Conservation (phyloP, 1,140 invertebrate species). For the Drosophila punjabiensis region DNA sequence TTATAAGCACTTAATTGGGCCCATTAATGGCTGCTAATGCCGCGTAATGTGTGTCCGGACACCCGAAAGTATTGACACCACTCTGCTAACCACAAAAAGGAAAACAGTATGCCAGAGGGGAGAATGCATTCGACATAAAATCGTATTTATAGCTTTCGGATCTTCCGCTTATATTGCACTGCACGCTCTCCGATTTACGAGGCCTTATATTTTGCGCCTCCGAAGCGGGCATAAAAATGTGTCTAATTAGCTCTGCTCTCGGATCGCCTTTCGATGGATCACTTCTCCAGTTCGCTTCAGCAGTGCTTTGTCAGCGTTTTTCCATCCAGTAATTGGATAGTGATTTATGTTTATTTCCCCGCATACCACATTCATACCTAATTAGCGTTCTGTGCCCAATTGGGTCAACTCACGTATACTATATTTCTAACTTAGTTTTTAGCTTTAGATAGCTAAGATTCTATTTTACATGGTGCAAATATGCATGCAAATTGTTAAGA, state of each 20-base stretch:
- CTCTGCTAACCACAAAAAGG: conserved; percentile 15
- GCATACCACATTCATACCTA: conserved; percentile 4
- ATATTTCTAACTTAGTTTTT: background rate
- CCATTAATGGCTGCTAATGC: conserved; percentile 72
- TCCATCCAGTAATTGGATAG: conserved; percentile 1
- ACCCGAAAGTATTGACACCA: conserved; percentile 52
- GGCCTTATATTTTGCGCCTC: conserved; percentile 37
- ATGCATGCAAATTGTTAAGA: background rate
- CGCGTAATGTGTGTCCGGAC: conserved; percentile 37
- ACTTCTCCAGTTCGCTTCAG: background rate
- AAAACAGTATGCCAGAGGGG: conserved; percentile 18
- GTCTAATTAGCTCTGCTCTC: conserved; percentile 21
- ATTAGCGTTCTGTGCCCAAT: conserved; percentile 8
- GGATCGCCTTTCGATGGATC: conserved; percentile 20
- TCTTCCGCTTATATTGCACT: conserved; percentile 35
- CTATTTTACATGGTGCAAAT: background rate
- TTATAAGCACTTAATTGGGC: conserved; percentile 73
- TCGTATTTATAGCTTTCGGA: conserved; percentile 53
- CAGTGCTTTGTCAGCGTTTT: conserved; percentile 4
- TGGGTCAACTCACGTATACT: conserved; percentile 3
- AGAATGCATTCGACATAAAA: conserved; percentile 49
- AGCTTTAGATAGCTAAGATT: conserved; percentile 1
- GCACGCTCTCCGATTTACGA: conserved; percentile 52
- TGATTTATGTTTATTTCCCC: conserved; percentile 19
- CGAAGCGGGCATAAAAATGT: conserved; percentile 12